Conservation (phyloP, 2,113 vertebrate species). For the Jacana jacana region DNA sequence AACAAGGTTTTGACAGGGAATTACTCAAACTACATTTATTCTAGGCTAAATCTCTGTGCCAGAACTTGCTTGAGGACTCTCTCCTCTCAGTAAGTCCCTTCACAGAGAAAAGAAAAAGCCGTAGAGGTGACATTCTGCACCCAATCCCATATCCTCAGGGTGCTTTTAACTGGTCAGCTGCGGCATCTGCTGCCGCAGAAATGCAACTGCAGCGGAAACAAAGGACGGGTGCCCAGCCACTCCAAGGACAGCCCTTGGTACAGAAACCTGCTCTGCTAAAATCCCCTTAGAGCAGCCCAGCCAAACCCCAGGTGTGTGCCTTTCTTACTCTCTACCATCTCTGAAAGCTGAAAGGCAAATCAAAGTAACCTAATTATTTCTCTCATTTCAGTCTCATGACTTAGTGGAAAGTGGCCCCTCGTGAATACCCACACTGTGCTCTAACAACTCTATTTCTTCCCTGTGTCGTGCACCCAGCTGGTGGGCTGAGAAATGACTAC, state of each 20-base stretch:
- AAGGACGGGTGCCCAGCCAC: fast-evolving
- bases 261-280: not conserved
- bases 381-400: not conserved
- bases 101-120: not conserved
- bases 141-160: not conserved
- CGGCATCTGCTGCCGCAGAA: constrained; percentile 45
- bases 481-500: not conserved
- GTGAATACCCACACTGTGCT: not conserved
- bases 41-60: not conserved
- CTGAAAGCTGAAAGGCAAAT: not conserved
- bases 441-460: not conserved
- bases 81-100: not conserved
- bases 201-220: constrained; percentile 22
- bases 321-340: not conserved
- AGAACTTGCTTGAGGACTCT: not conserved
- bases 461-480: not conserved
- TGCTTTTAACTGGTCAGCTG: constrained; percentile 11
- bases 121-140: not conserved
- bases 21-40: not conserved
- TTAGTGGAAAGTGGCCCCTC: not conserved
- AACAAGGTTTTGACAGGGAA: not conserved
- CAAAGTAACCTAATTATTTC: constrained; percentile 1
- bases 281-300: not conserved
- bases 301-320: not conserved
- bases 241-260: not conserved